Base-by-base conservation (phyloP, 2,888 invertebrate genomes). In the Cabera pusaria region DNA sequence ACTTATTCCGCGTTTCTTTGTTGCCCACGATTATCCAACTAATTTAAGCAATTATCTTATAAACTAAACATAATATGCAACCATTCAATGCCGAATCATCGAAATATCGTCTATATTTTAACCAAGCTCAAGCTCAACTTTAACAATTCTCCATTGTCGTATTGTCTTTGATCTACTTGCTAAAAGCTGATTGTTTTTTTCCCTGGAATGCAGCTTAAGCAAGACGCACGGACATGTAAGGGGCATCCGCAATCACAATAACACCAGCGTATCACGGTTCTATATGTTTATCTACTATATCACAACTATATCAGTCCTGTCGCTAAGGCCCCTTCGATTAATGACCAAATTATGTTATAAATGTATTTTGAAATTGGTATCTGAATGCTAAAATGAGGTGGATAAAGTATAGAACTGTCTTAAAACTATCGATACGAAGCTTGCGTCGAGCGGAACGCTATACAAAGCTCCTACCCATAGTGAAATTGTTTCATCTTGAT, bases 141-240 rank as follows among this genome's bases (percentile, higher is more conserved):
- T 24, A 14, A n/a, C n/a, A n/a, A n/a, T n/a, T n/a, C n/a, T n/a
- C 16, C 24, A 6, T 34, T 34, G 10, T 24, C 4, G 5, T 27
- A 6, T 22, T 5, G 12, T 20, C 18, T 24, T 25, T 25, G n/a
- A 10, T 21, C 21, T 28, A 37, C 17, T 43, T 38, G 56, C 48
- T 64, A 59, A 64, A 62, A 48, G 56, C 61, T 56, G 36, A 51
- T 51, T 53, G 52, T 64, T 66, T 66, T 60, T 58, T 49, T 57
- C 63, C 58, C 66, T 51, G 87, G 87, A 85, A 85, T 85, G 87
- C 87, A 88, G 87, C 87, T 81, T 88, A 88, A 85, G 55, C 76
- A 53, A 67, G 74, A 66, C 60, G 62, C 69, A 67, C 73, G 75
- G 75, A 77, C 71, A 59, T 52, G 65, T 42, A 45, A 62, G 52